Base-by-base conservation (phyloP, 2,797 vertebrate species). In the Miichthys miiuy region DNA sequence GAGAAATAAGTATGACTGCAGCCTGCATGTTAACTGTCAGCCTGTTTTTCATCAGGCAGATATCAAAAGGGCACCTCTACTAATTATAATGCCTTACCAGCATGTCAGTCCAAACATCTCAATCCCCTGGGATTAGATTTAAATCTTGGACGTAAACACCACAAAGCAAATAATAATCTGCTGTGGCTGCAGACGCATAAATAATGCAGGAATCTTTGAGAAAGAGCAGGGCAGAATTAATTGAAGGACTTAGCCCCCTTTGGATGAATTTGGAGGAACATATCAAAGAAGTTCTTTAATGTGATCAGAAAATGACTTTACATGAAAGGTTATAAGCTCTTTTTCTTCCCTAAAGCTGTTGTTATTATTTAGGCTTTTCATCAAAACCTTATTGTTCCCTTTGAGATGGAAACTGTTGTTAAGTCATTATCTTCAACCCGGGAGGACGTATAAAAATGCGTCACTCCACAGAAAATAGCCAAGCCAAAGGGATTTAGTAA, bases 121-220 rank as follows among this genome's bases (percentile, higher is more conserved):
- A 72, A 61, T 90, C 91, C 87, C 88, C 13, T 6, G 89, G 83
- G 93, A 93, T 92, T 89, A 90, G 75, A 89, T 90, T 89, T 85
- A 90, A 90, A 91, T 94, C 89, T 89, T 79, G 65, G 83, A 90
- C 88, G 90, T 93, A 93, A 94, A 94, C 91, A 91, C 82, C 72
- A 79, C 88, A 78, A 62, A 61, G 85, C 91, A 92, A 92, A 91
- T 91, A 91, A 90, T 92, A 91, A 93, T 92, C 86, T 89, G 82
- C 81, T 52, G 79, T 80, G 65, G 81, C 69, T n/a, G 70, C 50
- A n/a, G 75, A 61, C 72, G 34, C 76, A 92, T 94, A 88, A 93
- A 94, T 94, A 93, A 93, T 94, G 88, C 91, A 94, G 70, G 66
- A 60, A 70, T 88, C 80, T 88, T 81, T 75, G 81, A 77, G 80